A percentile compares a stretch with the other conserved stretches of the same genome.
These are phyloP conservation scores for Gymnoscopelus braueri DNA, from an alignment of 2,797 vertebrate genomes.

Conservation along the genomic window DNA sequence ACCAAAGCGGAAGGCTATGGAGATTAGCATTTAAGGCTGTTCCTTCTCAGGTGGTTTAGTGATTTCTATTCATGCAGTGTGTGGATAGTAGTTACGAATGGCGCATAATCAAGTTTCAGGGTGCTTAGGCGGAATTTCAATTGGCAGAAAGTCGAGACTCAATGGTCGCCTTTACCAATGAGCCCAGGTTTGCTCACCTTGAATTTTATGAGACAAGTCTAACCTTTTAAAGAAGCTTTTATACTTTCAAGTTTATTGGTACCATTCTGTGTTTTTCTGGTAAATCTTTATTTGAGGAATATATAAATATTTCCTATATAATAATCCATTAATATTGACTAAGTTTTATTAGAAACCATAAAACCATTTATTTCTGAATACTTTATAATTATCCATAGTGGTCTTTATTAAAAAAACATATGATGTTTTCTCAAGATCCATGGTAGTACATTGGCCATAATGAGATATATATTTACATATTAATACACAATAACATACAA, in stretches of 20 bases:
- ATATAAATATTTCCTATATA: background rate
- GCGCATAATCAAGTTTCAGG: constrained; percentile 48
- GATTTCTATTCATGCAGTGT: constrained; percentile 44
- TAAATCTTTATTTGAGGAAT: constrained; percentile 1
- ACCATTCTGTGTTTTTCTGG: background rate
- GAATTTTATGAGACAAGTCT: constrained; percentile 17
- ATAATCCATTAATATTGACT: background rate
- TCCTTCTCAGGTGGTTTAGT: constrained; percentile 15
- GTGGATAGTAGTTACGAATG: constrained; percentile 36
- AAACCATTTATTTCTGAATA: no score
- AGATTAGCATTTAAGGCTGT: constrained; percentile 18
- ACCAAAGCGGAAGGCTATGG: constrained; percentile 10
- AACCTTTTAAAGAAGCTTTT: background rate
- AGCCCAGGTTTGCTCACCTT: constrained; percentile 38
- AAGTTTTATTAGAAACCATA: background rate
- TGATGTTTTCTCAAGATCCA: no score
- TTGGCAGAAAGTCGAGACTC: constrained; percentile 41
- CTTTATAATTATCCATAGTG: no score
- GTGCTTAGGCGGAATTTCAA: constrained; percentile 49
- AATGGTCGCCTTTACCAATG: constrained; percentile 39
- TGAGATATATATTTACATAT: no score
- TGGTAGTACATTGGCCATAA: no score
- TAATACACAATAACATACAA: no score
- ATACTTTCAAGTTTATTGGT: background rate
- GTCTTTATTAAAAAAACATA: no score